A percentile compares a stretch with the other conserved stretches of the same genome.
Conservation (phyloP, 2,797 vertebrate species). For the Poeciliopsis infans region DNA sequence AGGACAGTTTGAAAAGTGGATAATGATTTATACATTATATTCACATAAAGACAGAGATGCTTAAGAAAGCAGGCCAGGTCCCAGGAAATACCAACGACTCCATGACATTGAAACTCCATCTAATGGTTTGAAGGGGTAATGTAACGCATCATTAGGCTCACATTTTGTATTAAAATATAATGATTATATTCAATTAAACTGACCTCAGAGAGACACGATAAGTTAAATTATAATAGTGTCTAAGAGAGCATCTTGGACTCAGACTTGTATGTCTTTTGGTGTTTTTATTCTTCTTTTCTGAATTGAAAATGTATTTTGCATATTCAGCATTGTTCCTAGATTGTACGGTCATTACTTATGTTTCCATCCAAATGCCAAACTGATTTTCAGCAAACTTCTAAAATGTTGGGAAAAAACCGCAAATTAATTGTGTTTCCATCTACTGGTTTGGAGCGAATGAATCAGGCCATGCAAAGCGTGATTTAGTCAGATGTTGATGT, state of each 20-base stretch:
- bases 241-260: not conserved
- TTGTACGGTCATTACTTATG: not conserved
- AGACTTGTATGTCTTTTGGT: not conserved
- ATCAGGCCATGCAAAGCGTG: too few relatives aligned
- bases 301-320: not conserved
- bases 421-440: not conserved
- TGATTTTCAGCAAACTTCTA: not conserved
- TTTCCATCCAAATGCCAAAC: not conserved
- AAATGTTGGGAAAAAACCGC: not conserved
- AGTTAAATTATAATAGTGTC: not conserved
- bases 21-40: not conserved
- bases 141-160: not conserved
- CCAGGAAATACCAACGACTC: not conserved
- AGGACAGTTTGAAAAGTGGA: not conserved
- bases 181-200: not conserved
- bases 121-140: not conserved
- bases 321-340: not conserved
- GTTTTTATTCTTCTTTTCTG: not conserved
- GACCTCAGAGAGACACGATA: not conserved
- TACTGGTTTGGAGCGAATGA: not conserved
- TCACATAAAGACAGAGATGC: not conserved
- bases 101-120: not conserved
- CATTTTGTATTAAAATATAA: not conserved
- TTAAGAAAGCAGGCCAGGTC: not conserved
- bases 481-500: too few relatives aligned